Evolutionary conservation across 2,888 invertebrate species (phyloP).

Genomic region (Harpalus rufipes): DNA sequence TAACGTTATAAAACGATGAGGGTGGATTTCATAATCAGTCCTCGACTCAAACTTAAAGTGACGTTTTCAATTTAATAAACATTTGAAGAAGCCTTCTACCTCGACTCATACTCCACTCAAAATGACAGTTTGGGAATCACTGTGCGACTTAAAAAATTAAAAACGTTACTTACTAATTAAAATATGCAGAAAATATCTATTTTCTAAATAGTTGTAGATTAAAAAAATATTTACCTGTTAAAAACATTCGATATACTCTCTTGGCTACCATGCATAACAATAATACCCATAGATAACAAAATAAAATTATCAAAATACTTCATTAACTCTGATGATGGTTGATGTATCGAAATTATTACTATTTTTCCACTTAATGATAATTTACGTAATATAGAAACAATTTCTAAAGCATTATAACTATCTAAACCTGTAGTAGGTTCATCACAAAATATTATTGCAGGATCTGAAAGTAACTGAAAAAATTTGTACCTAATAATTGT

Average conservation of each 20-base stretch:
- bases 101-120: too few relatives aligned
- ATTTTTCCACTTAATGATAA: conserved; percentile 85
- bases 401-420: conserved; percentile 90
- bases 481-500: neutral
- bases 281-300: conserved; percentile 86
- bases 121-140: too few relatives aligned
- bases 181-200: too few relatives aligned
- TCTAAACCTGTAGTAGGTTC: conserved; percentile 95
- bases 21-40: too few relatives aligned
- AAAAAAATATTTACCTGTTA: conserved; percentile 34
- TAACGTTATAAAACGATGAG: too few relatives aligned
- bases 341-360: conserved; percentile 92
- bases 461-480: conserved; percentile 88
- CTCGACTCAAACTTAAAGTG: too few relatives aligned
- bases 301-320: conserved; percentile 88
- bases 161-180: too few relatives aligned
- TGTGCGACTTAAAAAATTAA: too few relatives aligned
- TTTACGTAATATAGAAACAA: conserved; percentile 84
- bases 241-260: conserved; percentile 79
- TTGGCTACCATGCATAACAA: conserved; percentile 87
- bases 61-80: too few relatives aligned
- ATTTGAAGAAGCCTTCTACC: too few relatives aligned
- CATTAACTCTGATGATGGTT: conserved; percentile 91
- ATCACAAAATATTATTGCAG: conserved; percentile 92
- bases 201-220: too few relatives aligned